Evolutionary conservation across 2,113 vertebrate genomes (phyloP).

Genomic region (Cephalopholis sonnerati): DNA sequence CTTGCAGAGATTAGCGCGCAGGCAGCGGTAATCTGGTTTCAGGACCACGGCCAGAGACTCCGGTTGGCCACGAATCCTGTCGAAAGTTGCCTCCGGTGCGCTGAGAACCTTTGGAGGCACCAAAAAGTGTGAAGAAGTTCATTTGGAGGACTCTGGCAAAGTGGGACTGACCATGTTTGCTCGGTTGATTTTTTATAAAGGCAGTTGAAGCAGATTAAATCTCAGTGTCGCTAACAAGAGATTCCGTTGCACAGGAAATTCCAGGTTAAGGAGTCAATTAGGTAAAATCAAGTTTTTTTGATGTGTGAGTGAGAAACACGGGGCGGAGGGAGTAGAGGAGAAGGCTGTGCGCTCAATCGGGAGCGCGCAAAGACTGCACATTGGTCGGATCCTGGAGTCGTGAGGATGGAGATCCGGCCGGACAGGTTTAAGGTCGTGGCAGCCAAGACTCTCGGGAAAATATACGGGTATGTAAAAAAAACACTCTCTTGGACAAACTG

Average conservation of each 20-base stretch:
- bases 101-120: constrained; percentile 19
- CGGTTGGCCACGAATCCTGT: constrained; percentile 60
- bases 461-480: constrained; percentile 81
- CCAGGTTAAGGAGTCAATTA: constrained; percentile 1
- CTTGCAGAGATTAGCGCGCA: constrained; percentile 75
- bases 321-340: constrained; percentile 53
- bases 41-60: constrained; percentile 78
- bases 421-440: constrained; percentile 84
- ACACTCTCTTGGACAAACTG: not conserved
- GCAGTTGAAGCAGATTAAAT: constrained; percentile 32
- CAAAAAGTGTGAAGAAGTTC: constrained; percentile 42
- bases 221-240: not conserved
- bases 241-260: not conserved
- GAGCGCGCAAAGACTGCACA: constrained; percentile 69
- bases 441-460: constrained; percentile 83
- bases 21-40: constrained; percentile 80
- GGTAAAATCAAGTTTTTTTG: constrained; percentile 29
- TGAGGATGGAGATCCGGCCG: constrained; percentile 85
- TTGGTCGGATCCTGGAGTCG: constrained; percentile 77
- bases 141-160: constrained; percentile 31
- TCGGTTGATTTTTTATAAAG: constrained; percentile 28
- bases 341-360: constrained; percentile 69
- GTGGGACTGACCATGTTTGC: constrained; percentile 52
- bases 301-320: constrained; percentile 60
- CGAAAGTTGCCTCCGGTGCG: constrained; percentile 56